These are phyloP conservation scores for Strigops habroptila DNA, from an alignment of 2,113 vertebrate species.

Conservation along the genomic window DNA sequence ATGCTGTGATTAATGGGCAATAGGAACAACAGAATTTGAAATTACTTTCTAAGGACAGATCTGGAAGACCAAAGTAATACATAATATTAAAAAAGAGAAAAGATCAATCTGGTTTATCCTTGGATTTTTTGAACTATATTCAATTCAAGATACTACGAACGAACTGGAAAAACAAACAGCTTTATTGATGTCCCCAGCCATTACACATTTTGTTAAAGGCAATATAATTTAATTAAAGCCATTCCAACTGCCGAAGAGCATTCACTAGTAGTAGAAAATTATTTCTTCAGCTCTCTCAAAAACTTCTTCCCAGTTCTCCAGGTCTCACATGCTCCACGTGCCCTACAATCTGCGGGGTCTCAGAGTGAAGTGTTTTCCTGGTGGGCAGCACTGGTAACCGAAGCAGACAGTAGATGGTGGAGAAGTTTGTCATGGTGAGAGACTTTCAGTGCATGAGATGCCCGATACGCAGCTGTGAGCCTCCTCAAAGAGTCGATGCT, in stretches of 20 bases:
- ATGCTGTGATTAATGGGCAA: not conserved
- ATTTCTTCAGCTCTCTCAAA: constrained; percentile 6
- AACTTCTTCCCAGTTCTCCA: not conserved
- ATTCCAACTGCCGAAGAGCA: not conserved
- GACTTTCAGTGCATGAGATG: not conserved
- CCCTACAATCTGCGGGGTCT: constrained; percentile 22
- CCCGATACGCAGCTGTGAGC: not conserved
- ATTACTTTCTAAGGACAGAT: not conserved
- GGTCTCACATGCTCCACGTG: not conserved
- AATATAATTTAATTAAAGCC: not conserved
- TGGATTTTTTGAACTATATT: not conserved
- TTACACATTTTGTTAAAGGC: constrained; percentile 18
- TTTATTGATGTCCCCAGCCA: constrained; percentile 12
- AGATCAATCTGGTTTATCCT: not conserved
- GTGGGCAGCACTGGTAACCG: not conserved
- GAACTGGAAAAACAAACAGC: not conserved
- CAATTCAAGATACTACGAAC: not conserved
- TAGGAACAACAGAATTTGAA: not conserved
- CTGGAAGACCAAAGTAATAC: not conserved
- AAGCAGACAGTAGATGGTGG: constrained; percentile 16
- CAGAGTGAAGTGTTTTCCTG: not conserved
- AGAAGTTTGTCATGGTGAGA: constrained; percentile 4
- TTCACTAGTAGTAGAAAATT: not conserved
- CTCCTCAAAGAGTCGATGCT: constrained; percentile 9
- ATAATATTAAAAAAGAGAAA: not conserved